phyloP scores from a whole-genome alignment of 1,140 invertebrate species.

The Harlomillsia oculata region DNA sequence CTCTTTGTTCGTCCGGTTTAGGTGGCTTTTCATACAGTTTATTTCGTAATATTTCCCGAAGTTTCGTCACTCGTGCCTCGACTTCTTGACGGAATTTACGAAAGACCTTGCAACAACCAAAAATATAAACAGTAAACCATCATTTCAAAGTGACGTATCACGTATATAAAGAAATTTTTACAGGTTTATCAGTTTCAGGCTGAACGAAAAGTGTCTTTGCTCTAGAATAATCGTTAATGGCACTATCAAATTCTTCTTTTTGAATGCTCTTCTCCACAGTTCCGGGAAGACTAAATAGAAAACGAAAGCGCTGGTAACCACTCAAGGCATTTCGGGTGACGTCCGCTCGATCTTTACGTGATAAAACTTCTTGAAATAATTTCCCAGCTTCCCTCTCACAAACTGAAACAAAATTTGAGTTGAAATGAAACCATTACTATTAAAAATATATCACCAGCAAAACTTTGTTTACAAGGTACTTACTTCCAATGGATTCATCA shows the following conservation, averaged over 20 bases:
- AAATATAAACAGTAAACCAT: not conserved
- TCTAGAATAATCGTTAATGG: conserved; percentile 94
- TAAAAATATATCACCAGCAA: not conserved
- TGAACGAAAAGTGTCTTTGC: conserved; percentile 93
- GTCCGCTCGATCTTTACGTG: conserved; percentile 87
- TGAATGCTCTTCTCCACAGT: conserved; percentile 88
- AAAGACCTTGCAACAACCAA: conserved; percentile 52
- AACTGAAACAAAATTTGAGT: conserved; percentile 46
- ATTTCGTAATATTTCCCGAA: conserved; percentile 67
- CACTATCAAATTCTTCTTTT: conserved; percentile 89
- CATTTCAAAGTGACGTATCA: not conserved
- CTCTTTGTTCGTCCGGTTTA: conserved; percentile 86
- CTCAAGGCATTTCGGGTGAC: conserved; percentile 88
- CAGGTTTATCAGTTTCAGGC: conserved; percentile 65
- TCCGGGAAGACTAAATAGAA: conserved; percentile 89
- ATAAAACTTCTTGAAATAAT: conserved; percentile 87
- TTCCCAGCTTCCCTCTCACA: conserved; percentile 84
- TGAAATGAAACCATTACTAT: not conserved
- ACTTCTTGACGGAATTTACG: conserved; percentile 80
- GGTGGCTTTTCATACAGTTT: conserved; percentile 80
- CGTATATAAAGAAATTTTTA: conserved; percentile 42
- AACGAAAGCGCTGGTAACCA: conserved; percentile 77
- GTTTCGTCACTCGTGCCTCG: conserved; percentile 70
- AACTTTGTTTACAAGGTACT: not conserved
- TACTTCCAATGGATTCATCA: conserved; percentile 64